Evolutionary conservation across 2,888 invertebrate species (phyloP).

Genomic region (Cinara cedri): DNA sequence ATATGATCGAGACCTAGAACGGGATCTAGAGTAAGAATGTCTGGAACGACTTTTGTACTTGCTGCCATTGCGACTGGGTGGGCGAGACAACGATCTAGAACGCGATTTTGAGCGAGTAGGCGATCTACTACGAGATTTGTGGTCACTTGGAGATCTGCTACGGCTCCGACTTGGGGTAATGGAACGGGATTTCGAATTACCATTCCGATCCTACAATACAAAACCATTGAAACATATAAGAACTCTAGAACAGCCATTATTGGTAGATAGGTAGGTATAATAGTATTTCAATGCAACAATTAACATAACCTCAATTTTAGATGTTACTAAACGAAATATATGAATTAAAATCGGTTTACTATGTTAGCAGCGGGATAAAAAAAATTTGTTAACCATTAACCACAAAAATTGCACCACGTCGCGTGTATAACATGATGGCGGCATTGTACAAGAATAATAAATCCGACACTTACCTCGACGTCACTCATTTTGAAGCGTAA

Average conservation of each 20-base stretch:
- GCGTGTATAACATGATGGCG: background rate
- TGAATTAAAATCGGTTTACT: too few relatives aligned
- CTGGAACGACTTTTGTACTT: constrained; percentile 51
- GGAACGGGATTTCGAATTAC: constrained; percentile 46
- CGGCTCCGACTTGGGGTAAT: constrained; percentile 39
- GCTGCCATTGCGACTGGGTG: constrained; percentile 47
- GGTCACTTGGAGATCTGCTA: constrained; percentile 45
- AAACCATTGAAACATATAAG: background rate
- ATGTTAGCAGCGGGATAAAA: too few relatives aligned
- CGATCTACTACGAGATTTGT: constrained; percentile 45
- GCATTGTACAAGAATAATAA: background rate
- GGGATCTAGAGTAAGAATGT: constrained; percentile 50
- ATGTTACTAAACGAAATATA: background rate
- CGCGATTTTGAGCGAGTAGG: constrained; percentile 46
- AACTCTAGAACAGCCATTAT: background rate
- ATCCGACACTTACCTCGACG: constrained; percentile 42
- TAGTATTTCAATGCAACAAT: background rate
- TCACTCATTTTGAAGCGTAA: constrained; percentile 44
- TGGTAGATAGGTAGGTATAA: too few relatives aligned
- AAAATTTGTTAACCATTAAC: too few relatives aligned
- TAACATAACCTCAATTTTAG: constrained; percentile 50
- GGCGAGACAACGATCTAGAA: constrained; percentile 50
- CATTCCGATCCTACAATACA: constrained; percentile 31
- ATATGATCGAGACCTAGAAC: constrained; percentile 57
- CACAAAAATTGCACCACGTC: background rate